Evolutionary conservation across 2,888 invertebrate species (phyloP).

Genomic region (Athalia circularis): DNA sequence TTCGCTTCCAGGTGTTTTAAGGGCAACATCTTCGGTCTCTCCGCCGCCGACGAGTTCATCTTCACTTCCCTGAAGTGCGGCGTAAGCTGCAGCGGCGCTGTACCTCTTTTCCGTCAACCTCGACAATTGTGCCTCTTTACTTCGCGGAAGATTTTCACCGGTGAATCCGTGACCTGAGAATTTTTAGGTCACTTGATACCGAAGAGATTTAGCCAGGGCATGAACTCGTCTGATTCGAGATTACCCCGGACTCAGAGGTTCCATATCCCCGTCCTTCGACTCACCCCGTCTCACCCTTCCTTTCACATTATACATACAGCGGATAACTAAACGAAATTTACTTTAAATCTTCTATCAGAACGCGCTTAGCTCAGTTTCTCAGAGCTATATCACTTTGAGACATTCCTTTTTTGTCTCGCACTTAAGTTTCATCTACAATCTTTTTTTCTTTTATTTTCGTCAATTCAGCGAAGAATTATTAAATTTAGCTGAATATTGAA

Average conservation of each 20-base stretch:
- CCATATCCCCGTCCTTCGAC: not conserved
- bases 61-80: constrained; percentile 71
- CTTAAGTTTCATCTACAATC: no score
- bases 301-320: not conserved
- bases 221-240: not conserved
- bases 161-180: constrained; percentile 62
- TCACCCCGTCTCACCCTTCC: no score
- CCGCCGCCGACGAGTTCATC: constrained; percentile 71
- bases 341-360: no score
- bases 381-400: no score
- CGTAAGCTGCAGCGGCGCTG: constrained; percentile 70
- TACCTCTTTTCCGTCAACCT: constrained; percentile 65
- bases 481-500: no score
- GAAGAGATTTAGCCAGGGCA: not conserved
- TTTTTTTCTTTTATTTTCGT: no score
- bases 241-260: constrained; percentile 4
- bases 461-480: no score
- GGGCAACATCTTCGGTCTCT: constrained; percentile 61
- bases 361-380: no score
- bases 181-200: constrained; percentile 36
- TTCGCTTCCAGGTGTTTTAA: constrained; percentile 72
- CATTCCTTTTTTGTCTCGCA: no score
- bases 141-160: constrained; percentile 67
- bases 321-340: no score
- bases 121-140: constrained; percentile 62